Evolutionary conservation across 2,113 vertebrate species (phyloP), one percentile per base, ranked within the genome.

Genomic region (Athene cunicularia): DNA sequence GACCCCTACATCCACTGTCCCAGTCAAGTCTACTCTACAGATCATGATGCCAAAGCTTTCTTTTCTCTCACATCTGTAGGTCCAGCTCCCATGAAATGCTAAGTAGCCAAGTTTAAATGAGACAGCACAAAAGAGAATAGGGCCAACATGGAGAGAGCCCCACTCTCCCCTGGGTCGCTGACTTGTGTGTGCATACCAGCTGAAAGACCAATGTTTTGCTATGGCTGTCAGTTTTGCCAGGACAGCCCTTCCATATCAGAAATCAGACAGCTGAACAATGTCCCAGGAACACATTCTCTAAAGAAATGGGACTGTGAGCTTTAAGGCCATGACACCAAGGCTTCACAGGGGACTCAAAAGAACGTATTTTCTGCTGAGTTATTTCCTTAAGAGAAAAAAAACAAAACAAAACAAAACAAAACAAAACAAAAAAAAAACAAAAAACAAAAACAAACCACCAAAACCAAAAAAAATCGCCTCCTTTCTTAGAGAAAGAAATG

Each of bases 111-210:
- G 33, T 58, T 45, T n/a, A 35, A 74, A 62, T 14, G 32, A 76
- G 47, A 50, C 9, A 26, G 35, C 56, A 24, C 77, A 26, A 18
- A 37, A 71, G 58, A 39, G 33, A 45, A 72, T 1, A 5, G 33
- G 49, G 43, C 24, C 43, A 45, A 15, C 19, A 5, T 0, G 8
- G 28, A 10, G 1, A 52, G 28, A 71, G 35, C 32, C 41, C 23
- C 62, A 7, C 10, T 21, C 70, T 56, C 37, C 22, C 27, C 4
- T 4, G 27, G 18, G 22, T 22, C 45, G 16, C 43, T 2, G 15
- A 15, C 39, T 15, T 9, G 13, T 3, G 15, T 8, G 18, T 7
- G 63, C 2, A 1, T 12, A 23, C 67, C 58, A 35, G 32, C 0
- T n/a, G 27, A 59, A 4, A 28, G 1, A 37, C 8, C 37, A 16